phyloP scores from a whole-genome alignment of 2,888 invertebrate species.

The Flexamia atlantica region DNA sequence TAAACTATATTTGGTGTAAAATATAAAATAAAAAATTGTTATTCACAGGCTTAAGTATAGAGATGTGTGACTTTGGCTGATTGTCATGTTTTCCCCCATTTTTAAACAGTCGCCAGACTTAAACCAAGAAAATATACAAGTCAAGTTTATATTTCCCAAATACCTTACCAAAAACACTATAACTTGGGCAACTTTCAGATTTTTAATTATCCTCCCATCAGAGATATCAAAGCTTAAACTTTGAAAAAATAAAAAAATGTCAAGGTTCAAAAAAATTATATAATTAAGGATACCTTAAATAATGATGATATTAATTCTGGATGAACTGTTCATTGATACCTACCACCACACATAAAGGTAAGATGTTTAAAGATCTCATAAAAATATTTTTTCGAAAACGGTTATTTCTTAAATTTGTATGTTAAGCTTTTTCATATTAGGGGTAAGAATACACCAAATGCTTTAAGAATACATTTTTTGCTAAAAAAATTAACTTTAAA shows the following conservation, averaged over 20 bases:
- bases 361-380: not conserved
- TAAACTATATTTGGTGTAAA: no score
- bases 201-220: no score
- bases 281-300: not conserved
- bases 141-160: no score
- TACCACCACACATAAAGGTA: not conserved
- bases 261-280: not conserved
- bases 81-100: constrained; percentile 10
- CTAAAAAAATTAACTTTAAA: no score
- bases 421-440: not conserved
- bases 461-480: not conserved
- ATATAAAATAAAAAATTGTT: no score
- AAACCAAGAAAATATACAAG: constrained; percentile 1
- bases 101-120: not conserved
- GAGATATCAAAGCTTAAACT: no score
- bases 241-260: not conserved
- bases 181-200: no score
- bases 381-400: constrained; percentile 5
- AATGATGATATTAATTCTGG: no score
- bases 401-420: constrained; percentile 3
- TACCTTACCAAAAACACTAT: no score
- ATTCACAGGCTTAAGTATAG: no score
- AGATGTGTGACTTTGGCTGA: no score
- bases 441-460: not conserved
- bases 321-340: not conserved